A percentile compares a stretch with the other conserved stretches of the same genome.
phyloP scores from a whole-genome alignment of 2,888 invertebrate genomes.

The Parnassius orleans region DNA sequence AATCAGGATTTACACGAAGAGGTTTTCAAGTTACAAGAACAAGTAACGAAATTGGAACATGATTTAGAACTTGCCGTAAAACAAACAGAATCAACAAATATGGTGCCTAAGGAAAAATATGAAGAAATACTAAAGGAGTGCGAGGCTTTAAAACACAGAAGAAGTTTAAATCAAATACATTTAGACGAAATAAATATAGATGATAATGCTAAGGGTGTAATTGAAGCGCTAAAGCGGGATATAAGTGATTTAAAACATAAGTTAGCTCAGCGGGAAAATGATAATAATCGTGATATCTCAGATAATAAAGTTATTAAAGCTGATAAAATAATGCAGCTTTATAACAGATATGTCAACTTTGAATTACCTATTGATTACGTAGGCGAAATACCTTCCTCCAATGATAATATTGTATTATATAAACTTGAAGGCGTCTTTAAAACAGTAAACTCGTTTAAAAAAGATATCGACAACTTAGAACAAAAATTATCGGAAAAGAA shows the following conservation, averaged over 20 bases:
- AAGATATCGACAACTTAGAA: conserved; percentile 80
- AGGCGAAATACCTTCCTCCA: conserved; percentile 66
- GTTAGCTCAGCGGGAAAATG: conserved; percentile 52
- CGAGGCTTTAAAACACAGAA: conserved; percentile 55
- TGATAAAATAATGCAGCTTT: conserved; percentile 66
- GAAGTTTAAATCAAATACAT: conserved; percentile 53
- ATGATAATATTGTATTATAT: conserved; percentile 58
- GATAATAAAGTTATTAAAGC: conserved; percentile 56
- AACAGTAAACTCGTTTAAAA: conserved; percentile 79
- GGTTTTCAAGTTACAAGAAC: conserved; percentile 72
- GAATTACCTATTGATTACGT: conserved; percentile 72
- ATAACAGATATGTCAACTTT: conserved; percentile 72
- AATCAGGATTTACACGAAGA: conserved; percentile 78
- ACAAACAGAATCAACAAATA: conserved; percentile 49
- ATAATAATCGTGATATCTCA: conserved; percentile 37
- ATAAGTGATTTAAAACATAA: conserved; percentile 66
- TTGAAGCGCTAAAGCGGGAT: conserved; percentile 73
- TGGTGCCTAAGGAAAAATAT: conserved; percentile 61
- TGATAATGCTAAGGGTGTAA: conserved; percentile 75
- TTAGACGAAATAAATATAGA: conserved; percentile 72
- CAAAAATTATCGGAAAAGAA: conserved; percentile 80
- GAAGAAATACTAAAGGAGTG: conserved; percentile 61
- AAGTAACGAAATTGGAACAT: conserved; percentile 70
- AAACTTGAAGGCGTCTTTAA: conserved; percentile 80
- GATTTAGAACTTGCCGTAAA: conserved; percentile 62